Evolutionary conservation across 2,113 vertebrate genomes (phyloP), one percentile per base, ranked within the genome.

Genomic region (Variabilichromis moorii): DNA sequence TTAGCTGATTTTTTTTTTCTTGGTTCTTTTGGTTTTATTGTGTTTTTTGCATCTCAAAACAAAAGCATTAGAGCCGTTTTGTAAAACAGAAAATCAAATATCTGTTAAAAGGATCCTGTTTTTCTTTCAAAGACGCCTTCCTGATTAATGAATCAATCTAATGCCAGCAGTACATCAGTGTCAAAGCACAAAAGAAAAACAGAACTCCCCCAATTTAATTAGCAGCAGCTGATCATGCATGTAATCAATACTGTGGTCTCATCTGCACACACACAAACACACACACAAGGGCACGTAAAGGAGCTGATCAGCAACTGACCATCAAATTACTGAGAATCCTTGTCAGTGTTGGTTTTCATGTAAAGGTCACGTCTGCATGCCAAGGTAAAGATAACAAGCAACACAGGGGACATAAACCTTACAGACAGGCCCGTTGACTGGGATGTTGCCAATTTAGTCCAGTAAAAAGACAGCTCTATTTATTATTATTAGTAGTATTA

Each of bases 161-260:
- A 16, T 86, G 53, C 28, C 28, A 24, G 37, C 7, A 47, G 13
- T 24, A 8, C 24, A 31, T 78, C 21, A 73, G 68, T 40, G 35
- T 84, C 59, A 66, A 40, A 73, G 81, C n/a, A 55, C 26, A 4
- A 59, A 51, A 54, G 81, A 61, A 61, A 66, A 83, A 76, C 40
- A 45, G 21, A 53, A 81, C 33, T 71, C 54, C 45, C 50, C 79
- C 55, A 73, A 85, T 93, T 90, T 63, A 90, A 92, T 93, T 91
- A 93, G 86, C 66, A 6, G 40, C 26, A 81, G 66, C 76, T 54
- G 83, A 63, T 88, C 86, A 83, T 84, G 84, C 42, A 90, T 86
- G 21, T 3, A 35, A 84, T 93, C 92, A 86, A 90, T 89, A 90
- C 8, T 21, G 45, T 63, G 24, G 81, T 61, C 50, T 79, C 81